Conservation (phyloP, 2,888 invertebrate genomes). For the Orthonevra nobilis region DNA sequence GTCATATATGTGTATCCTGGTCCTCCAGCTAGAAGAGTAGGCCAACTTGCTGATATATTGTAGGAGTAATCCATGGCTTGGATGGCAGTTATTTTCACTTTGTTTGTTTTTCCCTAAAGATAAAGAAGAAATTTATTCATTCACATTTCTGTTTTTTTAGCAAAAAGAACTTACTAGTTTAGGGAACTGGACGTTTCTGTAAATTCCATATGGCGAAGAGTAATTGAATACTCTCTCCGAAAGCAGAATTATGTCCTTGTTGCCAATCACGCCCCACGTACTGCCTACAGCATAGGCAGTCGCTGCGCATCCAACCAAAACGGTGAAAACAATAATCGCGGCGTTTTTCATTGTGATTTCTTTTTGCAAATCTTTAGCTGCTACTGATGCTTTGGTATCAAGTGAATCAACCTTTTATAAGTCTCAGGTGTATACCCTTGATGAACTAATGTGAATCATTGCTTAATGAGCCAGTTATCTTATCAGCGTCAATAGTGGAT, state of each 20-base stretch:
- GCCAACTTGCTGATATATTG: constrained; percentile 26
- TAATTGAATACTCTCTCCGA: constrained; percentile 38
- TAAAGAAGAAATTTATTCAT: no score
- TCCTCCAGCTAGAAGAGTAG: constrained; percentile 21
- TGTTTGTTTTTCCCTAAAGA: no score
- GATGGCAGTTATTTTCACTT: constrained; percentile 40
- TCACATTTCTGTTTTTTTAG: no score
- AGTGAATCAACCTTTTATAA: no score
- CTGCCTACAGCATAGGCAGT: constrained; percentile 22
- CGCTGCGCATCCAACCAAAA: constrained; percentile 26
- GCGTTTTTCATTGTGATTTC: constrained; percentile 21
- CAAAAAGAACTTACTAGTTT: constrained; percentile 33
- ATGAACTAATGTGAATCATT: no score
- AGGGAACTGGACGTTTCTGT: constrained; percentile 36
- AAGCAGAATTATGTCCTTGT: constrained; percentile 34
- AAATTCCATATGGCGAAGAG: constrained; percentile 30
- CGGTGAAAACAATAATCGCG: constrained; percentile 6
- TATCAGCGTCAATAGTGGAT: no score
- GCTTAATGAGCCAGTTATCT: no score
- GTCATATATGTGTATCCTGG: constrained; percentile 31
- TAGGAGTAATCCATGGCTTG: constrained; percentile 17
- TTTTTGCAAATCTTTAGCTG: no score
- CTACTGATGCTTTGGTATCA: no score
- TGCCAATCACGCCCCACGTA: constrained; percentile 23
- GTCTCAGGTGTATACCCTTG: no score